phyloP scores from a whole-genome alignment of 2,113 vertebrate genomes.

The Notiomystis cincta region DNA sequence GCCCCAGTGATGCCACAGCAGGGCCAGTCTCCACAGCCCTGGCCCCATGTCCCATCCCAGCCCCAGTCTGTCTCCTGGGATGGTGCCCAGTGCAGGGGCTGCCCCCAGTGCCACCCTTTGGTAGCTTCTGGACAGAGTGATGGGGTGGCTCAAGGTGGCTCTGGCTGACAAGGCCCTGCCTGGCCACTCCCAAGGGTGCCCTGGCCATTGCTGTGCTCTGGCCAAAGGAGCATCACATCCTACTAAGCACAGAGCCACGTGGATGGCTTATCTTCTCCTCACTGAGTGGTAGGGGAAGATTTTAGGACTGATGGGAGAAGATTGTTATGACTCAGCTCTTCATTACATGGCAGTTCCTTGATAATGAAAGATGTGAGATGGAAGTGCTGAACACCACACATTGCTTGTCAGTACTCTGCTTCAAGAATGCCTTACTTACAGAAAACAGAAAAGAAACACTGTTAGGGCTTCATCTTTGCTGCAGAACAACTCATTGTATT shows the following conservation, averaged over 20 bases:
- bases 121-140: not conserved
- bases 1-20: fast-evolving
- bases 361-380: not conserved
- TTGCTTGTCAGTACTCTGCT: not conserved
- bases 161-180: not conserved
- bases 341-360: not conserved
- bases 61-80: not conserved
- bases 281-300: not conserved
- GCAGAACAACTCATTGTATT: not conserved
- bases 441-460: not conserved
- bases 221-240: not conserved
- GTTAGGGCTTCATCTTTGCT: not conserved
- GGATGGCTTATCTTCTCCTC: not conserved
- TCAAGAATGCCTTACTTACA: not conserved
- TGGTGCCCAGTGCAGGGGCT: not conserved
- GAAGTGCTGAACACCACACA: not conserved
- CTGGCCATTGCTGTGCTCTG: not conserved
- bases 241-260: not conserved
- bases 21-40: not conserved
- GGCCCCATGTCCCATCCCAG: not conserved
- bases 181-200: fast-evolving
- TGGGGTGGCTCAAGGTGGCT: not conserved
- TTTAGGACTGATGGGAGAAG: not conserved
- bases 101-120: not conserved
- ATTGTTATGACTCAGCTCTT: not conserved